Evolutionary conservation across 1,140 invertebrate genomes (phyloP).

Genomic region (Gryon sp.): DNA sequence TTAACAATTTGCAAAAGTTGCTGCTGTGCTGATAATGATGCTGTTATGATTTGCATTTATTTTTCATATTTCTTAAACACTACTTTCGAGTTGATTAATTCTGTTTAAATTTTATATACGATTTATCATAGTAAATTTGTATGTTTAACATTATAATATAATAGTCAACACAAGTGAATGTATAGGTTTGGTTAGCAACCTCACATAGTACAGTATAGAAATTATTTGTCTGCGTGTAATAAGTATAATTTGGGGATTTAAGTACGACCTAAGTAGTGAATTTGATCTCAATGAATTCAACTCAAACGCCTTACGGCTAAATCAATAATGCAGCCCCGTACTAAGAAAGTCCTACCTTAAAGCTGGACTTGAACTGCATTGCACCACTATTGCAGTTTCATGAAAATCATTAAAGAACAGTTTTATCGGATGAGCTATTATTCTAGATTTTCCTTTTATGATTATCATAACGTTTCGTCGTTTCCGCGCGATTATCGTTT

Average conservation of each 20-base stretch:
- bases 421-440: constrained; percentile 27
- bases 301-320: constrained; percentile 42
- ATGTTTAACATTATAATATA: too few relatives aligned
- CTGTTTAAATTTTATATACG: too few relatives aligned
- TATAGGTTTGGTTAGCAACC: too few relatives aligned
- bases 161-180: too few relatives aligned
- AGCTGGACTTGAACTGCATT: constrained; percentile 21
- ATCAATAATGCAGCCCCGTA: constrained; percentile 46
- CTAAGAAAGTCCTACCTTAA: constrained; percentile 40
- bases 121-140: too few relatives aligned
- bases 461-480: constrained; percentile 24
- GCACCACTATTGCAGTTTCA: constrained; percentile 32
- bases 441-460: constrained; percentile 34
- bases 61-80: too few relatives aligned
- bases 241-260: constrained; percentile 46
- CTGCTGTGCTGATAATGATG: too few relatives aligned
- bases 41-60: too few relatives aligned
- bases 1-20: too few relatives aligned
- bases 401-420: constrained; percentile 32
- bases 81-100: too few relatives aligned
- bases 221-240: too few relatives aligned
- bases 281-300: constrained; percentile 28
- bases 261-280: constrained; percentile 37
- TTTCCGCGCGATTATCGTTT: background rate
- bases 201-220: too few relatives aligned